Evolutionary conservation across 2,113 vertebrate species (phyloP), one percentile per base, ranked within the genome.

Genomic region (Catharus fuscescens): DNA sequence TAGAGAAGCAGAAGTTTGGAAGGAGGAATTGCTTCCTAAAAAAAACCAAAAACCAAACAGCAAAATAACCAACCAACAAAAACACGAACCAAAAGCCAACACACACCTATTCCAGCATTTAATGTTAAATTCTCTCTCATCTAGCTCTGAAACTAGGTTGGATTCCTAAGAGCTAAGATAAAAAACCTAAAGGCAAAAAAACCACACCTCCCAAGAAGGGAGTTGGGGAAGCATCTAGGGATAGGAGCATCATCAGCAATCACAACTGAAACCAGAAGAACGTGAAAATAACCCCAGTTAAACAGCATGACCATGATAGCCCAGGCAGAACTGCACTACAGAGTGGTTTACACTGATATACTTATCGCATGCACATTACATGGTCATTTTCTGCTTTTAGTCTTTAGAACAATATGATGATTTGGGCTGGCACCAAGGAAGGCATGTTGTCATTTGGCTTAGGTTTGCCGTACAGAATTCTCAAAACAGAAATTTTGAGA

Each of bases 171-270:
- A 74, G 15, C 24, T 79, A 29, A 79, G 54, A 60, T 38, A 38
- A 80, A 91, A 80, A 40, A 65, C n/a, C 18, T 72, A 47, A 48
- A 47, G n/a, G 12, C 8, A 28, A 67, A 47, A 52, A 29, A 32
- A 2, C 0, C 0, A 0, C 0, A 0, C 2, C 20, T 71, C 36
- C 10, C 40, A 64, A 32, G 24, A 74, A 56, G 8, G 15, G 16
- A 91, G 47, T 16, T 2, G 2, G 45, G 26, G 44, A 80, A 77
- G 59, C 36, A 93, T 32, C 32, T 59, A 25, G 26, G 53, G 18
- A 70, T 11, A 74, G 18, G 12, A 62, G 61, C 18, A 25, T 20
- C 29, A 72, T 60, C 60, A 93, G 40, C 47, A 60, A 53, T 57
- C n/a, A 57, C n/a, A 92, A 61, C 24, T 52, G 36, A 81, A 87